phyloP scores from a whole-genome alignment of 2,888 invertebrate species.

The Aricia artaxerxes region DNA sequence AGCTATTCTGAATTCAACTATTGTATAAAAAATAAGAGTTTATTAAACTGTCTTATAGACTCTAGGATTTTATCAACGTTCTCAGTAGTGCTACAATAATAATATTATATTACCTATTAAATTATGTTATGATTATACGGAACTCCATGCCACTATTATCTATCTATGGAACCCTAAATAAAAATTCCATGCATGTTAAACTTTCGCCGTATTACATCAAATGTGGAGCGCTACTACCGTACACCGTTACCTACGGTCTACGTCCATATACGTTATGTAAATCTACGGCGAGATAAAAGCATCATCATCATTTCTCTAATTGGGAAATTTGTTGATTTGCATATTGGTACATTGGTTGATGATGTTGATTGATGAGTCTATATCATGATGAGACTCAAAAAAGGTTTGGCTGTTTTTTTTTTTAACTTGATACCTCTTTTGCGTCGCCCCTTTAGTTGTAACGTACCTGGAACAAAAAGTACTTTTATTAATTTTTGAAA shows the following conservation, averaged over 20 bases:
- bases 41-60: too few relatives aligned
- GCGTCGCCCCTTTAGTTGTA: neutral
- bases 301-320: neutral
- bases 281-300: slow-evolving; percentile 1
- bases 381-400: neutral
- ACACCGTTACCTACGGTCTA: neutral
- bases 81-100: too few relatives aligned
- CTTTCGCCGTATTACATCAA: slow-evolving; percentile 18
- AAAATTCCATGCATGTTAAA: neutral
- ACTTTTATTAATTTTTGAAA: neutral
- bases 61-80: too few relatives aligned
- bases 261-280: slow-evolving; percentile 1
- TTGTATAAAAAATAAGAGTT: too few relatives aligned
- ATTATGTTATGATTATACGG: neutral
- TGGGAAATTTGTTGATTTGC: neutral
- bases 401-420: neutral
- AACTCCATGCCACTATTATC: neutral
- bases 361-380: too few relatives aligned
- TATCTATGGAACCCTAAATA: neutral
- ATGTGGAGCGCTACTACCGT: neutral
- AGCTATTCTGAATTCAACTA: too few relatives aligned
- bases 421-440: neutral
- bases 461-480: neutral
- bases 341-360: neutral
- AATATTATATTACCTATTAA: neutral